Evolutionary conservation across 2,797 vertebrate genomes (phyloP), one percentile per base, ranked within the genome.

Genomic region (Syncerus caffer): DNA sequence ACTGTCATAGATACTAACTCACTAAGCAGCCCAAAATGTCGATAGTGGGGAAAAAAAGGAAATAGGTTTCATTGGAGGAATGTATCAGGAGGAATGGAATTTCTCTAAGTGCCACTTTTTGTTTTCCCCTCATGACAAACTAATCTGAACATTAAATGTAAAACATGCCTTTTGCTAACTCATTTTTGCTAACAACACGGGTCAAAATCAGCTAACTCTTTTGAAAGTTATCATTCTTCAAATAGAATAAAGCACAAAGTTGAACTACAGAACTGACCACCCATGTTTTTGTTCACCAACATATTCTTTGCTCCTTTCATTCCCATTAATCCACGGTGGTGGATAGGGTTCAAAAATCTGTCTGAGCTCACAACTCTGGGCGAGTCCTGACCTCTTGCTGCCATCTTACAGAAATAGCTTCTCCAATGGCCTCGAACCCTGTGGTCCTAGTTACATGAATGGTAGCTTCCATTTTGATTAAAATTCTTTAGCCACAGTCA

Each of bases 401-500:
- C 21, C 55, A 58, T 92, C 23, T 86, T 94, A 89, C 57, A 91
- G 55, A 95, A 97, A 89, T 42, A 88, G 84, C n/a, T 85, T 93
- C 71, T 95, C 78, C 58, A 78, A 80, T 1, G 27, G 55, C 60
- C 60, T 67, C 50, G 38, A 47, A 92, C 64, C 34, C 83, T 80
- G 82, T 42, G 47, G 55, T 85, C 51, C 76, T 85, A 19, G 31
- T 93, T 85, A 53, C 71, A 67, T 85, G 90, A 97, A 92, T 86
- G 90, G 82, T 93, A 45, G 78, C 57, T 93, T 97, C 85, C 7
- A 71, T 97, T 96, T 96, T 90, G 92, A 95, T 97, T 92, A 88
- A 95, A 95, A 97, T 88, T 97, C 92, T 97, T 93, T 89, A 95
- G 85, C 51, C 60, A 78, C 86, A 79, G 74, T 97, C 79, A 92